Percentiles rank a stretch among this genome's conserved stretches.
These are phyloP conservation scores for Sitta europaea DNA, from an alignment of 2,113 vertebrate genomes.

Conservation along the genomic window DNA sequence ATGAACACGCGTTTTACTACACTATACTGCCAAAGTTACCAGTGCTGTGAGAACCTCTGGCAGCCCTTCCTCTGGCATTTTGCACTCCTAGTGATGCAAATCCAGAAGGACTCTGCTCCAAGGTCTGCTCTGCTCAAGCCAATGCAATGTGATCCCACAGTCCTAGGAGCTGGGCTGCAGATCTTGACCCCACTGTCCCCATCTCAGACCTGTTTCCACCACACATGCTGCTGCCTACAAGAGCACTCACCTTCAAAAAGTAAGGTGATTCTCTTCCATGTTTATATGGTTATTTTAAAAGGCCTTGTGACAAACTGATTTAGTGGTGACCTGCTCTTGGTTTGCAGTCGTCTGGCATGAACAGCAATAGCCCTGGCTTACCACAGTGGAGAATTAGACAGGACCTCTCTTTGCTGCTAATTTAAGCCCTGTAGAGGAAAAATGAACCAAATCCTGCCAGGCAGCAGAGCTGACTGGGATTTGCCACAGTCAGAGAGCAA, in stretches of 20 bases:
- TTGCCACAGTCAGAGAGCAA: neutral
- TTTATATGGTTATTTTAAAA: neutral
- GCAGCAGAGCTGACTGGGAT: neutral
- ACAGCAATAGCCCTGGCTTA: neutral
- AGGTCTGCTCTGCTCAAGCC: neutral
- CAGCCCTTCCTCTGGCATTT: neutral
- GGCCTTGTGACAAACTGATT: neutral
- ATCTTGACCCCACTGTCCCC: neutral
- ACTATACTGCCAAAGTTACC: rapidly evolving
- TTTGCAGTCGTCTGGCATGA: neutral
- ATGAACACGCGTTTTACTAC: neutral
- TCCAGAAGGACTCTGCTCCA: neutral
- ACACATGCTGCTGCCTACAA: neutral
- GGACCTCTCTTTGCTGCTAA: neutral
- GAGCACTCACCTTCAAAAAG: neutral
- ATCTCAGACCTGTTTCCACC: neutral
- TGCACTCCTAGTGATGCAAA: neutral
- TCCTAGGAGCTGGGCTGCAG: neutral
- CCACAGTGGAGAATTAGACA: neutral
- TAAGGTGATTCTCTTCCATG: neutral
- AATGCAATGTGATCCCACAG: neutral
- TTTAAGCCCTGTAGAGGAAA: neutral
- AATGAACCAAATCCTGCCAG: neutral
- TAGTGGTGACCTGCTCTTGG: neutral
- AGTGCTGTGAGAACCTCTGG: neutral